These are phyloP conservation scores for Phoxinus phoxinus DNA, from an alignment of 2,113 vertebrate genomes.

Conservation along the genomic window DNA sequence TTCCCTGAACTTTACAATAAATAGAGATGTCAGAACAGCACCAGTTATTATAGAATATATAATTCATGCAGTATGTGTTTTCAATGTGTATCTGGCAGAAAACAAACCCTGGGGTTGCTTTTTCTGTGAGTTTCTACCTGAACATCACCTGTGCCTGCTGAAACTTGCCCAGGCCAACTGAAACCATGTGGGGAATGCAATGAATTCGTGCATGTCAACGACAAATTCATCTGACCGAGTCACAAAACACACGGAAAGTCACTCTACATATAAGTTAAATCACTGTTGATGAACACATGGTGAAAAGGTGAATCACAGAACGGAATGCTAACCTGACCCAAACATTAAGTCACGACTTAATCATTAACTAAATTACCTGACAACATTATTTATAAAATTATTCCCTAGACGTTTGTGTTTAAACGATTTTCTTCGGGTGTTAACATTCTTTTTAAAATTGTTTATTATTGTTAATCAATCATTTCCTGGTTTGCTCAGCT, in stretches of 20 bases:
- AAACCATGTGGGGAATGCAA: slow-evolving; percentile 26
- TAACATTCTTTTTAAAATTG: neutral
- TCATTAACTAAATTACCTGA: neutral
- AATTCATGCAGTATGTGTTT: too few species aligned
- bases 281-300: neutral
- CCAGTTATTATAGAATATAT: neutral
- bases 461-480: neutral
- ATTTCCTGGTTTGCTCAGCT: slow-evolving; percentile 8
- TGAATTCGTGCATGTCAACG: neutral
- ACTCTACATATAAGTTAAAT: neutral
- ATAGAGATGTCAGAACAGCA: neutral
- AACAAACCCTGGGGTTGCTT: neutral
- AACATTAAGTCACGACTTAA: neutral
- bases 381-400: neutral
- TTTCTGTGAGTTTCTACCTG: neutral
- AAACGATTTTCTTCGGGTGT: neutral
- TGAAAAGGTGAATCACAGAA: neutral
- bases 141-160: slow-evolving; percentile 10
- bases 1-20: neutral
- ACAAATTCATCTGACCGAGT: too few species aligned
- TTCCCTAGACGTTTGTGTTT: neutral
- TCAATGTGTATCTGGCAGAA: neutral
- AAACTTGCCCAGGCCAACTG: slow-evolving; percentile 19
- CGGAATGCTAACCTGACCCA: neutral
- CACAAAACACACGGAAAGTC: neutral